Percentiles rank a stretch among this genome's conserved stretches.
Evolutionary conservation across 2,113 vertebrate genomes (phyloP).

Genomic region (Brachyistius frenatus): DNA sequence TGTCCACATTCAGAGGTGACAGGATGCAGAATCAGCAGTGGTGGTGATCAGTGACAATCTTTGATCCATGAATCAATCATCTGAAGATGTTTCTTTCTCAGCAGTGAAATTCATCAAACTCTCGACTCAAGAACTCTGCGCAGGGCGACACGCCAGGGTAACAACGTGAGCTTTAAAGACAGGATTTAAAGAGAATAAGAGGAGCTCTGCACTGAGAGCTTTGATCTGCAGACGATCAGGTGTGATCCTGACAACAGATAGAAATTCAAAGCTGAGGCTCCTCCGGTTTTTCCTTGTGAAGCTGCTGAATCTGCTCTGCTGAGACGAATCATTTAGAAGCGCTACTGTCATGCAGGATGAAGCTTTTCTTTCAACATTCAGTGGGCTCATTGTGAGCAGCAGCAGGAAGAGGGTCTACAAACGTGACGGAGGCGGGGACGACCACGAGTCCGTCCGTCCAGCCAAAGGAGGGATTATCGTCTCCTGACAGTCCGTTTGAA

Average conservation of each 20-base stretch:
- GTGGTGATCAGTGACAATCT: no score
- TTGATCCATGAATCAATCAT: no score
- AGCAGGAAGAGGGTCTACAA: constrained; percentile 8
- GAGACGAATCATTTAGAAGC: constrained; percentile 42
- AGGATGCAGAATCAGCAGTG: no score
- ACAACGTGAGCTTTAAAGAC: no score
- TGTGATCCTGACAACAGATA: background rate
- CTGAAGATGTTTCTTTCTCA: no score
- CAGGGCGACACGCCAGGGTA: no score
- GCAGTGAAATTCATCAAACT: no score
- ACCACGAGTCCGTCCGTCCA: constrained; percentile 9
- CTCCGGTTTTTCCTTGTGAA: background rate
- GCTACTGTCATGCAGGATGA: constrained; percentile 45
- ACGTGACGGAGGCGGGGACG: constrained; percentile 24
- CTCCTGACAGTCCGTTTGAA: constrained; percentile 61
- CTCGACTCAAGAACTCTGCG: no score
- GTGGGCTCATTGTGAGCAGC: constrained; percentile 31
- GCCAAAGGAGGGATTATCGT: constrained; percentile 55
- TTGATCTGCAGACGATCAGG: background rate
- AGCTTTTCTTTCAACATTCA: constrained; percentile 25
- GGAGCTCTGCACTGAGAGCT: no score
- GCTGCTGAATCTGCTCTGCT: constrained; percentile 12
- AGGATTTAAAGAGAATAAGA: no score
- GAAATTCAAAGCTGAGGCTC: background rate
- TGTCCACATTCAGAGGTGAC: no score